Base-by-base conservation (phyloP, 2,797 vertebrate species). In the Pampus argenteus region DNA sequence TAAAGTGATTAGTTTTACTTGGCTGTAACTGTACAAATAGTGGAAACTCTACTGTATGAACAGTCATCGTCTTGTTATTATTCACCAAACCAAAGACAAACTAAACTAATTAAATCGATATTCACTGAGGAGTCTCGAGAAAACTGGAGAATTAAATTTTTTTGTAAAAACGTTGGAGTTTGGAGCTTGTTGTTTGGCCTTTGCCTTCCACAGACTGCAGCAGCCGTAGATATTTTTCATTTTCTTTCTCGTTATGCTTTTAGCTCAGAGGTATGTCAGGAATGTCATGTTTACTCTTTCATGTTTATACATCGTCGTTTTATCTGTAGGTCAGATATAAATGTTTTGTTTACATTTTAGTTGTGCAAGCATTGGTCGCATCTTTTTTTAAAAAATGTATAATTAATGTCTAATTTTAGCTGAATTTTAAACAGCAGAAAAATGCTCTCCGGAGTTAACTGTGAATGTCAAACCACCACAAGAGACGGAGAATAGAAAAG, bases 401-500 rank as follows among this genome's bases (percentile, higher is more conserved):
- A n/a, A 69, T 49, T 47, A 49, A 48, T 54, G 45, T 36, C 36
- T 77, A 67, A 84, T 81, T 81, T 74, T 57, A 76, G 78, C 81
- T 64, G 47, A 78, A 83, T 84, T 78, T 66, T n/a, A n/a, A n/a
- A 48, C 71, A 57, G 75, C 42, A 28, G 57, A 67, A 36, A 78
- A 66, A 88, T 55, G 74, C 55, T 75, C 76, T 78, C 67, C 47
- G 14, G 59, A 63, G 74, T 42, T 17, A 18, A 66, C 29, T 14
- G 58, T 88, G 85, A 88, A 92, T 88, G 88, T 91, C 86, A 83
- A 55, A 50, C 36, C 68, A 9, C 50, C 84, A 13, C 64, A 1
- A 13, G 76, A 73, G 86, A 65, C 44, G 0, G 1, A 17, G 59
- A 40, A 20, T 15, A 54, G 73, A 66, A 81, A 76, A 73, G 72